Percentiles rank a stretch among this genome's conserved stretches.
Conservation (phyloP, 2,113 vertebrate genomes). For the Struthio camelus region DNA sequence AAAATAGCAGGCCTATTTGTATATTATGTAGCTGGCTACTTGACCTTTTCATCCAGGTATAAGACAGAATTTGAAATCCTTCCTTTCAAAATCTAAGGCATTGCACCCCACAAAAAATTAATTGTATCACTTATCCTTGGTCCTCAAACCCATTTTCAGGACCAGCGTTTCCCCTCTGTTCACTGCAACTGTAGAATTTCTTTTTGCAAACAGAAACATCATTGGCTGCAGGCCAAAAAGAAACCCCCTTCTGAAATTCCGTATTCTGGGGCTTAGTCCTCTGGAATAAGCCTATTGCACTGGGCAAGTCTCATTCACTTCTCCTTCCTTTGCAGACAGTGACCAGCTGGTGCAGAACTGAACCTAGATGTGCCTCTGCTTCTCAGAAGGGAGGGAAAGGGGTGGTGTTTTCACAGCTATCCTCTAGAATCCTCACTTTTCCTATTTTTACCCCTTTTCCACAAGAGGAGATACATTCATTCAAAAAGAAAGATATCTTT, state of each 20-base stretch:
- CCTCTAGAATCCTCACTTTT: not conserved
- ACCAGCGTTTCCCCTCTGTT: not conserved
- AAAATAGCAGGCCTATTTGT: not conserved
- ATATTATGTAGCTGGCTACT: not conserved
- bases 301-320: not conserved
- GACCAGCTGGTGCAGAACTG: fast-evolving
- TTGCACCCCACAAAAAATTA: not conserved
- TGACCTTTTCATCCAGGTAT: not conserved
- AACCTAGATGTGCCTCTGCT: not conserved
- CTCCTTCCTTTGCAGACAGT: not conserved
- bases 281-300: not conserved
- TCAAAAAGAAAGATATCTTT: not conserved
- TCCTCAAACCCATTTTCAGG: not conserved
- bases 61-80: not conserved
- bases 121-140: not conserved
- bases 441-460: not conserved
- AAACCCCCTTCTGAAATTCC: not conserved
- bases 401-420: not conserved
- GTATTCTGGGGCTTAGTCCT: not conserved
- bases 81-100: not conserved
- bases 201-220: not conserved
- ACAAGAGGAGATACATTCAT: not conserved
- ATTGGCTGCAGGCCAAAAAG: not conserved
- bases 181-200: not conserved
- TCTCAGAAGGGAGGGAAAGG: not conserved